Evolutionary conservation across 2,888 invertebrate genomes (phyloP).

Genomic region (Diaprepes abbreviatus): DNA sequence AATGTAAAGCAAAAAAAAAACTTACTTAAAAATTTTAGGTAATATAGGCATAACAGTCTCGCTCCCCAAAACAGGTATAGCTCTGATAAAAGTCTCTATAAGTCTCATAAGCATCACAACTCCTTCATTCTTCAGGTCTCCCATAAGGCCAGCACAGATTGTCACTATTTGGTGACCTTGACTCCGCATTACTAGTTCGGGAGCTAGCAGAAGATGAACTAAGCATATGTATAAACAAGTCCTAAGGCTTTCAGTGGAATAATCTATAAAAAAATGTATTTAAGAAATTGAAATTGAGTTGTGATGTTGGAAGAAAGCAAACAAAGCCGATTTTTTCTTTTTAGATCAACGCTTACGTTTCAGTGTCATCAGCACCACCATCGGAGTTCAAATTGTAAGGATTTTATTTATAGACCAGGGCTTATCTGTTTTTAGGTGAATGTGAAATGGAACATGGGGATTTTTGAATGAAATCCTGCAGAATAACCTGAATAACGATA

Average conservation of each 20-base stretch:
- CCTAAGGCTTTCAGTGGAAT: constrained; percentile 85
- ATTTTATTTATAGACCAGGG: too few species aligned
- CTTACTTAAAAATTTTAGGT: constrained; percentile 74
- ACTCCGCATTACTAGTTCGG: constrained; percentile 81
- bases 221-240: constrained; percentile 85
- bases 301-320: too few species aligned
- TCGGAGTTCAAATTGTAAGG: too few species aligned
- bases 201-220: constrained; percentile 84
- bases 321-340: too few species aligned
- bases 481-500: too few species aligned
- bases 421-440: too few species aligned
- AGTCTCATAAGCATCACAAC: constrained; percentile 80
- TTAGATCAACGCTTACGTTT: too few species aligned
- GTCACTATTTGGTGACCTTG: constrained; percentile 80
- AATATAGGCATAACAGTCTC: constrained; percentile 77
- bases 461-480: too few species aligned
- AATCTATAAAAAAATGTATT: constrained; percentile 73
- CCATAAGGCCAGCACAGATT: constrained; percentile 79
- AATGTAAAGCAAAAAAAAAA: too few species aligned
- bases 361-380: too few species aligned
- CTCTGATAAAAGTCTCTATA: constrained; percentile 83
- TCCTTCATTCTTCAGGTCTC: constrained; percentile 84
- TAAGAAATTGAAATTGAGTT: too few species aligned
- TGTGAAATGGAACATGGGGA: too few species aligned
- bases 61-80: constrained; percentile 80